Evolutionary conservation across 2,113 vertebrate genomes (phyloP), one percentile per base, ranked within the genome.

Genomic region (Lepus timidus): DNA sequence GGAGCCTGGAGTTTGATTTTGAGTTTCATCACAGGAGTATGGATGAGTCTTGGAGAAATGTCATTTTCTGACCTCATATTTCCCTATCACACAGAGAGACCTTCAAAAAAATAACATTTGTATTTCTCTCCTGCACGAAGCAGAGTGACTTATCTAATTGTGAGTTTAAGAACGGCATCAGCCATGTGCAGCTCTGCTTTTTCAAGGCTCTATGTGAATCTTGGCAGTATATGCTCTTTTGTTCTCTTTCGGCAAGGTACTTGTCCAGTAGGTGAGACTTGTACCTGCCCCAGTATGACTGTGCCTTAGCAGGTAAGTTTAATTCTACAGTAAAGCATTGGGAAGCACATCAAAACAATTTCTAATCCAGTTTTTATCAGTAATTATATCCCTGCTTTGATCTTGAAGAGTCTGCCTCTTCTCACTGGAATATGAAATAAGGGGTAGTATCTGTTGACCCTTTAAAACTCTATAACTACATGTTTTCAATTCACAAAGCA

Each of bases 341-440:
- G 71, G 61, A 96, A 95, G 9, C 51, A 71, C 33, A 84, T 94
- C 65, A 94, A 90, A 84, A 88, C 44, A 95, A 62, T 64, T 65
- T 78, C 6, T 33, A 76, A 49, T 44, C 29, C 4, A 64, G 31
- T 75, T 81, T 93, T 88, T 82, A 81, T 82, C 74, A 82, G 27
- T 44, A 85, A 86, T 74, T 89, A 82, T 74, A 71, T 84, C 65
- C 25, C 22, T 65, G 44, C 33, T 95, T 95, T 84, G 39, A 90
- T 90, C 13, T 87, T 83, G 70, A 92, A 62, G 33, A 74, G 33
- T 55, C 39, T 85, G 78, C 25, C 71, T 76, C 29, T 93, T 68
- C 44, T 44, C 58, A 25, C 64, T 89, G 58, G n/a, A 83, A 82
- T 39, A 7, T 73, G 20, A 92, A 79, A 51, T 86, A 83, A 75